Percentiles rank a stretch among this genome's conserved stretches.
Conservation (phyloP, 2,888 invertebrate species). For the Desoria tigrina region DNA sequence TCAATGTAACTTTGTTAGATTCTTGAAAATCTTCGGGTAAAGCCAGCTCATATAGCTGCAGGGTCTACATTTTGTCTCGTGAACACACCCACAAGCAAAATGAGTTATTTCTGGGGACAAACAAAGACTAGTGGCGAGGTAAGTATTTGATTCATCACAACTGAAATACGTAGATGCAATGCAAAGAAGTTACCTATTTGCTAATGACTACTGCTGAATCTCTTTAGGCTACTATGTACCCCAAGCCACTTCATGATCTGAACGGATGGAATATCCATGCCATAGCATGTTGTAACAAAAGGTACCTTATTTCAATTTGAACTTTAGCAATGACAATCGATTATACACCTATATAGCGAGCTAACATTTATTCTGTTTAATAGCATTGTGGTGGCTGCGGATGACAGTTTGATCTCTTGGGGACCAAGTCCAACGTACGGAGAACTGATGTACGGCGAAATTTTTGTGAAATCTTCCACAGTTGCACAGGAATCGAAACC, state of each 20-base stretch:
- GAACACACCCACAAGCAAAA: conserved; percentile 13
- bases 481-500: conserved; percentile 79
- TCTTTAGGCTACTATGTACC: conserved; percentile 74
- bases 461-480: conserved; percentile 76
- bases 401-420: conserved; percentile 88
- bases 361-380: too few species aligned
- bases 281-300: conserved; percentile 79
- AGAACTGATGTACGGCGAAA: conserved; percentile 86
- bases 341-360: too few species aligned
- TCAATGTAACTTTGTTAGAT: background rate
- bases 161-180: too few species aligned
- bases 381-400: conserved; percentile 77
- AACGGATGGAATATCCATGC: conserved; percentile 87
- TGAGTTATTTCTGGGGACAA: conserved; percentile 80
- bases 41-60: conserved; percentile 5
- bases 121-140: conserved; percentile 91
- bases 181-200: too few species aligned
- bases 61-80: conserved; percentile 30
- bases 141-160: too few species aligned
- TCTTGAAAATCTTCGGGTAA: conserved; percentile 1
- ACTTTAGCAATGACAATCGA: too few species aligned
- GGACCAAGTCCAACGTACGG: conserved; percentile 93
- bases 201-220: too few species aligned
- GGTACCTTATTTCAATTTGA: too few species aligned
- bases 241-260: conserved; percentile 90